Evolutionary conservation across 2,888 invertebrate genomes (phyloP), one percentile per base, ranked within the genome.

Genomic region (Erannis defoliaria): DNA sequence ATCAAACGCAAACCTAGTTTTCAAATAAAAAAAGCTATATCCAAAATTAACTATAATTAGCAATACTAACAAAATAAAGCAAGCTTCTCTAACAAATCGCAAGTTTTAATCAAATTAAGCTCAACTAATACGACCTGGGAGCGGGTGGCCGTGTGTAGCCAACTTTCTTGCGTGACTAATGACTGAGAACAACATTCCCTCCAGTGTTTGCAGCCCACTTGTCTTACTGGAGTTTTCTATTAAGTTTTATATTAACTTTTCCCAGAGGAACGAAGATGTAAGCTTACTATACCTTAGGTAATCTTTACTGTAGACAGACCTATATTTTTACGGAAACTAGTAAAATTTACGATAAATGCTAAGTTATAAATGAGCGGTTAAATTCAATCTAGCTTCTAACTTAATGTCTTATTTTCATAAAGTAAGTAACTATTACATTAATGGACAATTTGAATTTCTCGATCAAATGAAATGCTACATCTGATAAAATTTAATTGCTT

Each of bases 161-260:
- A 49, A 58, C 61, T 61, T 64, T 61, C 73, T 14, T 35, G 35
- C 68, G 80, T 83, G 80, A 85, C 83, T 85, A 85, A 85, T 85
- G 84, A 84, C 78, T 80, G 64, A 70, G 79, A 80, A 83, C 78
- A 80, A 84, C 78, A 77, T 75, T 75, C 74, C 72, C 74, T 76
- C 75, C 73, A 75, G 72, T 74, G 73, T 68, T 74, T 66, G 66
- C 64, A 66, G 67, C 70, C 70, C 76, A 76, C 77, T 78, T 76
- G 77, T 75, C 74, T 68, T 67, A 42, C 33, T 42, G 35, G 68
- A 78, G 73, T 79, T 81, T 78, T 76, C 77, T 80, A 78, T 80
- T 76, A 80, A 53, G 46, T 50, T 53, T 53, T 56, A 53, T 50
- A 37, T 9, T 16, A 38, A 58, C 21, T 51, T 37, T 21, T 5